Base-by-base conservation (phyloP, 2,797 vertebrate species). In the Coluber constrictor region DNA sequence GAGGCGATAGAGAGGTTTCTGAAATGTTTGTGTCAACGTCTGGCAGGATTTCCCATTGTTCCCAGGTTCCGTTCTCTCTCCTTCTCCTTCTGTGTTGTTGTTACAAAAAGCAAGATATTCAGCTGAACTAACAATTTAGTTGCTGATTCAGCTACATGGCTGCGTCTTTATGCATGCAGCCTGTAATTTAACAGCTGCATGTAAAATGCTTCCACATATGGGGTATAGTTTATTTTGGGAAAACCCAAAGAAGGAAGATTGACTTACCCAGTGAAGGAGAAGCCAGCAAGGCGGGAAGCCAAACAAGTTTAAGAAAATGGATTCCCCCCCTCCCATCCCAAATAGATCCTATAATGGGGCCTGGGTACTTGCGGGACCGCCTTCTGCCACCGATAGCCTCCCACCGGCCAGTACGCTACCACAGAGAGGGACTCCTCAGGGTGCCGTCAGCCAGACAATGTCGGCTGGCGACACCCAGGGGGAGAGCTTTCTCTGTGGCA, bases 21-120 rank as follows among this genome's bases (percentile, higher is more conserved):
- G 1, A 9, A 27, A 86, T 27, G 0, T 1, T 56, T 70, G 55
- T 4, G 0, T 3, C 6, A 13, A 59, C 56, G 5, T 27, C 5
- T 32, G 25, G 29, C 20, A 43, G 74, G 18, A 43, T 23, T 79
- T 37, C 1, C 8, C 70, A 43, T 9, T 43, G 27, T n/a, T 90
- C 4, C 20, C 16, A 1, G 23, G 12, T 61, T 89, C 88, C 7
- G 3, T 13, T 47, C 20, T 47, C 37, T 43, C 16, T 37, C 29
- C 70, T 79, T 1, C 74, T 47, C 3, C 3, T 3, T 79, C 8
- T 23, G 32, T 47, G 18, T 70, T n/a, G n/a, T 25, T 83, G 9
- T 83, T 83, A 5, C 74, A 43, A 25, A 23, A 83, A 83, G 4
- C 43, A 47, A 83, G 74, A 47, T 25, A 83, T 47, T 83, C 74